phyloP scores from a whole-genome alignment of 1,140 invertebrate genomes.

The Schlechtendalia chinensis region DNA sequence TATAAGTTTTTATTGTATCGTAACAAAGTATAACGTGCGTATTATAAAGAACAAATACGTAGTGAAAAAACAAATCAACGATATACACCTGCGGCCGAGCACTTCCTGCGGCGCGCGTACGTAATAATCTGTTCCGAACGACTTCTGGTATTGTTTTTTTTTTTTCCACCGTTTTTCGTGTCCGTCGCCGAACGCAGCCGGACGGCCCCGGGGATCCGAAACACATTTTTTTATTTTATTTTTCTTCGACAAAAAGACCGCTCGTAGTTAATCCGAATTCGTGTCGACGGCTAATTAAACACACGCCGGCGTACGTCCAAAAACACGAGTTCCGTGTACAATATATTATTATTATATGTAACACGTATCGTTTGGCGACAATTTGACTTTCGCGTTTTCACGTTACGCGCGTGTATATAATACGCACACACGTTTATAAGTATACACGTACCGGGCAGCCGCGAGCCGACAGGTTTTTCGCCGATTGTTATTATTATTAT shows the following conservation, averaged over 20 bases:
- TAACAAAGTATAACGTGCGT: no score
- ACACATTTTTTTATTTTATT: no score
- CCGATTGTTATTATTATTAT: constrained; percentile 17
- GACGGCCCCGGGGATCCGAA: not conserved
- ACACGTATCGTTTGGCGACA: not conserved
- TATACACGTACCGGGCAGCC: not conserved
- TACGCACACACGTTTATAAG: no score
- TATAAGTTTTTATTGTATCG: no score
- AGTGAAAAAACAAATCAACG: constrained; percentile 35
- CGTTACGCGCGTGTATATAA: no score
- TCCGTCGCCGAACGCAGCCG: not conserved
- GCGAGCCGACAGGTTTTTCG: constrained; percentile 7
- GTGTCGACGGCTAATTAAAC: constrained; percentile 22
- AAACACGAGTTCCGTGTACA: not conserved
- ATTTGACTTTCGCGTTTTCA: constrained; percentile 1
- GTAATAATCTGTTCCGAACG: constrained; percentile 44
- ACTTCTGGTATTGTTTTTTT: constrained; percentile 38
- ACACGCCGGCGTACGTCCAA: not conserved
- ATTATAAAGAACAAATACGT: not conserved
- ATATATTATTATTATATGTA: not conserved
- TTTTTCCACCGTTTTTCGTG: not conserved
- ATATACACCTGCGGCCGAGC: not conserved
- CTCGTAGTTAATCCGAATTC: not conserved
- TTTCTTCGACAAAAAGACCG: not conserved
- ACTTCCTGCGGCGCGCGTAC: not conserved